phyloP scores from a whole-genome alignment of 2,888 invertebrate genomes.

The Erebia palarica region DNA sequence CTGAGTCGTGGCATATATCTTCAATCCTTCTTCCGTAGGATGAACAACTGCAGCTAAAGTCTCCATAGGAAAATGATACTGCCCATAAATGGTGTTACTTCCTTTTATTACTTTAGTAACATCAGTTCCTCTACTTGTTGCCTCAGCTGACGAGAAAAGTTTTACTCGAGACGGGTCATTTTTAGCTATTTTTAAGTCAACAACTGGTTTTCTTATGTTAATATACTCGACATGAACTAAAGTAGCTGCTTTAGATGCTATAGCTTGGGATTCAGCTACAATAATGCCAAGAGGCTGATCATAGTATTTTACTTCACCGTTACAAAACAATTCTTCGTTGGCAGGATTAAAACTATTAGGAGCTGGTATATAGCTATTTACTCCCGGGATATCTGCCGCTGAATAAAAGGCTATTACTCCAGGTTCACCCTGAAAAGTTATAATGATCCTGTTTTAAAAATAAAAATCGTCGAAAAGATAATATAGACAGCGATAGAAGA shows the following conservation, averaged over 20 bases:
- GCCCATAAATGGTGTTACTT: slow-evolving; percentile 64
- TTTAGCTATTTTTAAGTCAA: slow-evolving; percentile 51
- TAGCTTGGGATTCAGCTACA: slow-evolving; percentile 77
- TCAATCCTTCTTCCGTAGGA: slow-evolving; percentile 85
- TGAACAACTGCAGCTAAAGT: slow-evolving; percentile 80
- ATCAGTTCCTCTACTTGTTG: slow-evolving; percentile 48
- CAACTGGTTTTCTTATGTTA: slow-evolving; percentile 56
- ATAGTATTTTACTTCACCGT: slow-evolving; percentile 79
- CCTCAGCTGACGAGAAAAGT: slow-evolving; percentile 41
- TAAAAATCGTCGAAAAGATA: too few relatives aligned
- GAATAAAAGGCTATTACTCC: slow-evolving; percentile 85
- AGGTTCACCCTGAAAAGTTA: slow-evolving; percentile 72
- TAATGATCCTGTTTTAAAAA: neutral
- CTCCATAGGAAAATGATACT: slow-evolving; percentile 87
- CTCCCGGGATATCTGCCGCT: slow-evolving; percentile 86
- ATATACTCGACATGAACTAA: slow-evolving; percentile 79
- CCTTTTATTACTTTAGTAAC: slow-evolving; percentile 55
- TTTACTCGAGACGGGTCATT: slow-evolving; percentile 47
- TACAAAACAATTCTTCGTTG: slow-evolving; percentile 74
- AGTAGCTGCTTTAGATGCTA: slow-evolving; percentile 78
- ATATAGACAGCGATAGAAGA: too few relatives aligned
- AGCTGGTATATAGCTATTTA: slow-evolving; percentile 75
- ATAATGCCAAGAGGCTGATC: slow-evolving; percentile 87
- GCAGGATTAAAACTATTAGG: slow-evolving; percentile 38
- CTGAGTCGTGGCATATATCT: slow-evolving; percentile 82